phyloP scores from a whole-genome alignment of 1,140 invertebrate genomes.

The Atta cephalotes region DNA sequence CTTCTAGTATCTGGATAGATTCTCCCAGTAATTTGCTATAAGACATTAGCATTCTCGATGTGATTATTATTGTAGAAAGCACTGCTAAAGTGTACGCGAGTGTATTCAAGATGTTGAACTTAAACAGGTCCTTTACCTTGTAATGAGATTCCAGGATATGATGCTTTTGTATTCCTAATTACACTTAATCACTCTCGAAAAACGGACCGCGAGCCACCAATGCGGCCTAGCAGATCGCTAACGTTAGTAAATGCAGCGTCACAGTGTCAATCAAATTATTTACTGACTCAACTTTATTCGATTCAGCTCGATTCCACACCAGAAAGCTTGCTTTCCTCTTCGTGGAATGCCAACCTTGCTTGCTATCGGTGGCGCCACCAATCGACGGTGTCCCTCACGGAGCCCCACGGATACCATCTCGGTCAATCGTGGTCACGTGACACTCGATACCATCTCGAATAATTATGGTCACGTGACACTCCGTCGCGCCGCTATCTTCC shows the following conservation, averaged over 20 bases:
- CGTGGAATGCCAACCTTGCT: slow-evolving; percentile 33
- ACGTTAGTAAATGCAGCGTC: slow-evolving; percentile 14
- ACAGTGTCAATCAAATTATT: slow-evolving; percentile 26
- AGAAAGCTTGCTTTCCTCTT: slow-evolving; percentile 33
- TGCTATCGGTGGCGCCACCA: slow-evolving; percentile 59
- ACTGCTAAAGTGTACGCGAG: slow-evolving; percentile 3
- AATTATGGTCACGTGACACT: slow-evolving; percentile 28
- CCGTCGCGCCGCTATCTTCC: not conserved
- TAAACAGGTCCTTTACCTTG: slow-evolving; percentile 59
- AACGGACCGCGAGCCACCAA: not conserved
- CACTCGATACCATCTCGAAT: not conserved
- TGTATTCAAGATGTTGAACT: slow-evolving; percentile 6
- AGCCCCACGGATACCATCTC: too few species aligned
- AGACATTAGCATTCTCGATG: not conserved
- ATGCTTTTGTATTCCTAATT: not conserved
- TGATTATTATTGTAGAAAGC: not conserved
- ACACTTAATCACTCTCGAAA: not conserved
- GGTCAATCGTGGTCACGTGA: slow-evolving; percentile 25
- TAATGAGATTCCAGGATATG: not conserved
- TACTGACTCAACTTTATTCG: slow-evolving; percentile 48
- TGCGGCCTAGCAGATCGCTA: not conserved
- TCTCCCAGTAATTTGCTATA: not conserved
- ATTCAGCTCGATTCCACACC: not conserved
- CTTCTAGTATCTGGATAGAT: not conserved
- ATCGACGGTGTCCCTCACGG: slow-evolving; percentile 11